A percentile compares a stretch with the other conserved stretches of the same genome.
phyloP scores from a whole-genome alignment of 2,797 vertebrate genomes.

The Masticophis lateralis region DNA sequence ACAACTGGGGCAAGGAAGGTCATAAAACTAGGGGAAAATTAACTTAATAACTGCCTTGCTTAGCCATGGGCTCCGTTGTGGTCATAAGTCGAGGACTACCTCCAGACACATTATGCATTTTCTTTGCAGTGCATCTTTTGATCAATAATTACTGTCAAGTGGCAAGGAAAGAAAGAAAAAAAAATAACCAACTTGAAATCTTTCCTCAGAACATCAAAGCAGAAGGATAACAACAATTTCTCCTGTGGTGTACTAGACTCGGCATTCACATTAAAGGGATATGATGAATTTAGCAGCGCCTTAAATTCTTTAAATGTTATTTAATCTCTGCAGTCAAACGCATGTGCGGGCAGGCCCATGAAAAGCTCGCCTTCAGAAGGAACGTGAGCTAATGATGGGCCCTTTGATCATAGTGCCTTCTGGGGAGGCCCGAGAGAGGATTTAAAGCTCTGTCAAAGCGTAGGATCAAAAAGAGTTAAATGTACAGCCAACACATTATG shows the following conservation, averaged over 20 bases:
- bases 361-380: constrained; percentile 43
- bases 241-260: not conserved
- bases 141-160: not conserved
- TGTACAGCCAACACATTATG: constrained; percentile 22
- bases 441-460: constrained; percentile 27
- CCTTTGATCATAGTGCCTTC: constrained; percentile 51
- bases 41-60: not conserved
- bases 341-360: not conserved
- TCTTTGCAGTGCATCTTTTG: not conserved
- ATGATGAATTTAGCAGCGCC: not conserved
- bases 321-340: constrained; percentile 23
- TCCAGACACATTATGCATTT: not conserved
- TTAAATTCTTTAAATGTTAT: constrained; percentile 4
- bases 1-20: not conserved
- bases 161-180: not conserved
- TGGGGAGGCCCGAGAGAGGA: constrained; percentile 34
- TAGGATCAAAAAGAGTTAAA: constrained; percentile 50
- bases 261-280: not conserved
- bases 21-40: not conserved
- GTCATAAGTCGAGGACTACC: not conserved
- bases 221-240: not conserved
- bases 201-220: not conserved
- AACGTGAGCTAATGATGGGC: constrained; percentile 53
- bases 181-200: not conserved
- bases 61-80: not conserved